Evolutionary conservation across 2,888 invertebrate genomes (phyloP).

Genomic region (Drosophila eohydei): DNA sequence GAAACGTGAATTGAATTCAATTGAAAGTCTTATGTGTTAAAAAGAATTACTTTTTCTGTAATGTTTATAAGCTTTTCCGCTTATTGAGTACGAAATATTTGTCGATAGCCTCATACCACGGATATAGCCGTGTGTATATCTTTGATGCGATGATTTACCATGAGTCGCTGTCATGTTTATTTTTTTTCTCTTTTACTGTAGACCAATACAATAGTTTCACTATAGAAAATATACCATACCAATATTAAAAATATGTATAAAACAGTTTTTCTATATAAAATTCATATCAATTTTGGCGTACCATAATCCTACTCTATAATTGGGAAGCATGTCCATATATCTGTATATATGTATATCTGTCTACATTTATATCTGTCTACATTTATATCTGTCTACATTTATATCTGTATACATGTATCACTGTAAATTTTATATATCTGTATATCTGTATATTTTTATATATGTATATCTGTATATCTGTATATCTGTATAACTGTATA

Average conservation of each 20-base stretch:
- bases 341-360: no score
- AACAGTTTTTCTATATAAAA: not conserved
- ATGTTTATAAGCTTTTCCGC: constrained; percentile 37
- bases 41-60: constrained; percentile 51
- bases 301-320: not conserved
- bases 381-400: no score
- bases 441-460: no score
- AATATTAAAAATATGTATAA: constrained; percentile 7
- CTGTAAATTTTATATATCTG: no score
- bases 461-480: no score
- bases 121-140: constrained; percentile 5
- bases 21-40: constrained; percentile 1
- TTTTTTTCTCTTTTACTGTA: constrained; percentile 5
- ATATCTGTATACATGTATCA: no score
- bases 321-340: not conserved
- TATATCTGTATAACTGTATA: no score
- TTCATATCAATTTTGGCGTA: not conserved
- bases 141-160: constrained; percentile 27
- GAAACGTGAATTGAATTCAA: constrained; percentile 23
- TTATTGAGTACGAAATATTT: constrained; percentile 20
- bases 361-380: not conserved
- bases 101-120: constrained; percentile 20
- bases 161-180: constrained; percentile 28
- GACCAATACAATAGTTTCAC: constrained; percentile 12
- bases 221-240: constrained; percentile 9